Conservation (phyloP, 2,888 invertebrate genomes). For the Prosopocoilus inquinatus region DNA sequence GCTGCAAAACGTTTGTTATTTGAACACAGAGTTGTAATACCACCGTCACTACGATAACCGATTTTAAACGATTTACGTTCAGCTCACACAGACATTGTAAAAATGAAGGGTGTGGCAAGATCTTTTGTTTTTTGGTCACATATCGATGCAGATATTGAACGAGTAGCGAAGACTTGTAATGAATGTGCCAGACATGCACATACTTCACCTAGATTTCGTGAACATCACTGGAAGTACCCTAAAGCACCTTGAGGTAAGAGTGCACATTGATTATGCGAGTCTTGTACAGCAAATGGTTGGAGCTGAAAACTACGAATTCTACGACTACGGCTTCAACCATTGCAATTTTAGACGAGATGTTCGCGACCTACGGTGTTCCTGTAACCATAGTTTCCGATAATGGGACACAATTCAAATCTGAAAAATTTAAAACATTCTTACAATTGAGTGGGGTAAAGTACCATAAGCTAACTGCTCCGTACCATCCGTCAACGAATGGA, state of each 20-base stretch:
- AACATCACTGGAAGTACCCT: conserved; percentile 31
- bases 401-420: conserved; percentile 20
- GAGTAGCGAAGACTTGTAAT: conserved; percentile 25
- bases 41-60: too few relatives aligned
- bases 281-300: conserved; percentile 23
- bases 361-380: conserved; percentile 24
- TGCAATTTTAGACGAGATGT: conserved; percentile 18
- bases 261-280: conserved; percentile 39
- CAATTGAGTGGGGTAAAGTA: too few relatives aligned
- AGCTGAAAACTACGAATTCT: neutral
- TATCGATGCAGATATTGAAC: conserved; percentile 33
- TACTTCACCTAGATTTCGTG: conserved; percentile 21
- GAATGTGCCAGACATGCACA: conserved; percentile 21
- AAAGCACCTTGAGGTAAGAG: conserved; percentile 28
- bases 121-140: conserved; percentile 29
- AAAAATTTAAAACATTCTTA: neutral
- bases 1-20: too few relatives aligned
- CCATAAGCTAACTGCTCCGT: too few relatives aligned
- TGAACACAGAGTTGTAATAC: too few relatives aligned
- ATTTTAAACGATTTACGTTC: conserved; percentile 20
- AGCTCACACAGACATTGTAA: conserved; percentile 33
- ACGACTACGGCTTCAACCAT: conserved; percentile 17
- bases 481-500: too few relatives aligned
- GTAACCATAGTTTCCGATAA: conserved; percentile 24
- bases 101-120: too few relatives aligned